Evolutionary conservation across 2,113 vertebrate genomes (phyloP), one percentile per base, ranked within the genome.

Genomic region (Marmota flaviventris): DNA sequence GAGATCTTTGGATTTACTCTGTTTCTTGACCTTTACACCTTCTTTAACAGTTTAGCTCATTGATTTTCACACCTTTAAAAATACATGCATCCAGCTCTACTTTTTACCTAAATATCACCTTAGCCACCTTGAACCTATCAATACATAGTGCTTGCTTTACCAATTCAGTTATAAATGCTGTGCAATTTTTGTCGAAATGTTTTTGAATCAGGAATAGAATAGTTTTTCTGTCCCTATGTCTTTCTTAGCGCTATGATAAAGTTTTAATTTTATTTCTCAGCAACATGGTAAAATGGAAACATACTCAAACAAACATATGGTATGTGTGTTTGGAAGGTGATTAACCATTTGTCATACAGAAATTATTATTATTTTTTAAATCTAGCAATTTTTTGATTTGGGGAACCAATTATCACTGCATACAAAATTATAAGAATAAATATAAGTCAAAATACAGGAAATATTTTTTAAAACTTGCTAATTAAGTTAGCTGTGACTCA

Each of bases 41-140:
- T 70, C 72, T 85, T 94, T 78, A 24, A 51, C 2, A 39, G 34
- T 56, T 56, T 25, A 27, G 2, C 4, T 72, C 37, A 94, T 73
- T 78, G 48, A 75, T 94, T 88, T 89, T 77, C 29, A 88, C 18
- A 61, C 79, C 27, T 94, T 92, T 70, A 51, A 93, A 77, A 90
- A 45, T 83, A 45, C 75, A 81, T n/a, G 39, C 2, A 90, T 9
- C 14, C 53, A 87, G 22, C 69, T 93, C 37, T 77, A 79, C 45
- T 94, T 94, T 91, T 85, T n/a, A 86, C 67, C 17, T 70, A 90
- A 93, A 72, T 22, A 61, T 29, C 39, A 84, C 18, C 34, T 88
- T 48, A 53, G n/a, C 39, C 63, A 20, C 4, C 4, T 48, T 53
- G 45, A 25, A 67, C 51, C 51, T 25, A 39, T 11, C 69, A 20